Conservation (phyloP, 1,140 invertebrate genomes). For the Aphelenchoides fujianensis region DNA sequence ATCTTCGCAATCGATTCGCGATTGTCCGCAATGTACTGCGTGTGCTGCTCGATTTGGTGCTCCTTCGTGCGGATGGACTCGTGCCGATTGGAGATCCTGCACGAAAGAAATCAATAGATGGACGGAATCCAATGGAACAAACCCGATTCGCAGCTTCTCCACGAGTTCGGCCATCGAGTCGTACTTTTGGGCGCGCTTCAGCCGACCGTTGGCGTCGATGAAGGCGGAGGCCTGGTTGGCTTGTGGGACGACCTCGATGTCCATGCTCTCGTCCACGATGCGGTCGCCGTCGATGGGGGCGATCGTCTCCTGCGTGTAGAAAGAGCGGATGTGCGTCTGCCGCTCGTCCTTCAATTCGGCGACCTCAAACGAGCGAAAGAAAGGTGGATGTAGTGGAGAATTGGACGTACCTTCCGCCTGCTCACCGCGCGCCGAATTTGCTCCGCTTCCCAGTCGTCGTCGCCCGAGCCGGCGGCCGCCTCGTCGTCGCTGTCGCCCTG, state of each 20-base stretch:
- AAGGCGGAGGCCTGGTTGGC: slow-evolving; percentile 23
- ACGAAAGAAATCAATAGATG: neutral
- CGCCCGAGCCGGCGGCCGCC: neutral
- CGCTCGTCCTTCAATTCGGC: slow-evolving; percentile 41
- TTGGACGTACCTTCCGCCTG: slow-evolving; percentile 33
- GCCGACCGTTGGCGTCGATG: slow-evolving; percentile 1
- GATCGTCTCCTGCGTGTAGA: slow-evolving; percentile 22
- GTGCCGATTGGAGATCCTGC: neutral
- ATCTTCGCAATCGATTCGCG: slow-evolving; percentile 26
- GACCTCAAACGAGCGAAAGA: slow-evolving; percentile 36
- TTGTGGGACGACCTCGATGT: slow-evolving; percentile 37
- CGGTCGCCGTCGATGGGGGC: neutral
- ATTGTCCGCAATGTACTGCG: neutral
- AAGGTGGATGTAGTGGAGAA: slow-evolving; percentile 25
- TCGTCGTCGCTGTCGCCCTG: slow-evolving; percentile 45
- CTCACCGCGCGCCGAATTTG: slow-evolving; percentile 49
- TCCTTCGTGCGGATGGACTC: slow-evolving; percentile 3
- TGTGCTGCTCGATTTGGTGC: slow-evolving; percentile 7
- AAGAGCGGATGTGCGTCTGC: slow-evolving; percentile 27
- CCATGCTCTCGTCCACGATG: slow-evolving; percentile 41
- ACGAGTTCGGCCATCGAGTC: neutral
- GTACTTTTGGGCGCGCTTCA: slow-evolving; percentile 8
- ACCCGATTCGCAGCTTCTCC: slow-evolving; percentile 23
- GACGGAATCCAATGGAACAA: slow-evolving; percentile 1
- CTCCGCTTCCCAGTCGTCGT: slow-evolving; percentile 40